A percentile compares a stretch with the other conserved stretches of the same genome.
phyloP scores from a whole-genome alignment of 2,797 vertebrate genomes.

The Centropyge bicolor region DNA sequence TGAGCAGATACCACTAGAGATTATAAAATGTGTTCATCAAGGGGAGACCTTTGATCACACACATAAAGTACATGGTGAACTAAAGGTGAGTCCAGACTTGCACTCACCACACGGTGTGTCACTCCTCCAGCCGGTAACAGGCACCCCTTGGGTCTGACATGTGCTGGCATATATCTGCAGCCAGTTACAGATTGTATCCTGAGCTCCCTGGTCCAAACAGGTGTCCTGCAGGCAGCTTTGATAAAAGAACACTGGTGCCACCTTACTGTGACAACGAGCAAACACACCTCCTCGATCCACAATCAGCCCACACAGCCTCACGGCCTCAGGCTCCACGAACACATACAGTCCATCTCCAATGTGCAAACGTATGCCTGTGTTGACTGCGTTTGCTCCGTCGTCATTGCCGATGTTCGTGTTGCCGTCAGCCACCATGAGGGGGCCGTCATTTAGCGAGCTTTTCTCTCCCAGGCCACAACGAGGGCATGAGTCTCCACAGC shows the following conservation, averaged over 20 bases:
- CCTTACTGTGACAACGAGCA: slow-evolving; percentile 96
- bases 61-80: not conserved
- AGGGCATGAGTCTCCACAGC: slow-evolving; percentile 93
- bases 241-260: slow-evolving; percentile 94
- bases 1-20: not conserved
- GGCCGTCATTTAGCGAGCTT: slow-evolving; percentile 59
- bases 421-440: slow-evolving; percentile 68
- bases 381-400: slow-evolving; percentile 38
- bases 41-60: not conserved
- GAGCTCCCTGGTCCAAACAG: slow-evolving; percentile 93
- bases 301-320: slow-evolving; percentile 94
- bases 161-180: slow-evolving; percentile 96
- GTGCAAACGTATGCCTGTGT: slow-evolving; percentile 82
- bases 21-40: not conserved
- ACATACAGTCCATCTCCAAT: slow-evolving; percentile 85
- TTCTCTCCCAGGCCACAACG: slow-evolving; percentile 92
- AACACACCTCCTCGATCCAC: slow-evolving; percentile 90
- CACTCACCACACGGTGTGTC: slow-evolving; percentile 94
- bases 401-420: slow-evolving; percentile 19
- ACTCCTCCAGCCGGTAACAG: slow-evolving; percentile 91
- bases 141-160: slow-evolving; percentile 93
- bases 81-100: not conserved
- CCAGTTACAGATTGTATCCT: slow-evolving; percentile 96
- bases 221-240: slow-evolving; percentile 98
- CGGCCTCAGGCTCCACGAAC: slow-evolving; percentile 88